Evolutionary conservation across 1,140 invertebrate genomes (phyloP).

Genomic region (Riptortus pedestris): DNA sequence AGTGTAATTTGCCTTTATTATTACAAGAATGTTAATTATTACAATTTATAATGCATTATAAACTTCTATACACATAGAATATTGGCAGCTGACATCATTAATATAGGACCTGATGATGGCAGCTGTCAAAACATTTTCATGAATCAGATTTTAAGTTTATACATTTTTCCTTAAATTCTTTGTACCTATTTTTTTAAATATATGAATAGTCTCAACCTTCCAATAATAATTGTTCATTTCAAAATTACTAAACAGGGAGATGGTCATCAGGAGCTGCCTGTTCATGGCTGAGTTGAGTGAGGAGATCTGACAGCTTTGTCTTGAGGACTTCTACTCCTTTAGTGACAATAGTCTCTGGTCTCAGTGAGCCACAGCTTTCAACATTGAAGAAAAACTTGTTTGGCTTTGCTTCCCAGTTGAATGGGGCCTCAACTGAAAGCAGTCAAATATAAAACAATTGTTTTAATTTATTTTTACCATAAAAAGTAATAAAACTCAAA

Average conservation of each 20-base stretch:
- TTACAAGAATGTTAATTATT: no score
- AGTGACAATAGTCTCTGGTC: slow-evolving; percentile 93
- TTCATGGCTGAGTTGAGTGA: slow-evolving; percentile 83
- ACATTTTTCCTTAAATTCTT: no score
- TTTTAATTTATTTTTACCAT: neutral
- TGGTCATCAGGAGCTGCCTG: slow-evolving; percentile 35
- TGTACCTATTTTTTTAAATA: no score
- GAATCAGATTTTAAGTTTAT: no score
- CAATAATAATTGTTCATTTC: no score
- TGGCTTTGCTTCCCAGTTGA: slow-evolving; percentile 85
- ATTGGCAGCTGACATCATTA: no score
- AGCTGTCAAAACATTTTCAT: no score
- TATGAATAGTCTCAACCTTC: no score
- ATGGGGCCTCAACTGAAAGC: slow-evolving; percentile 74
- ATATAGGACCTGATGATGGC: no score
- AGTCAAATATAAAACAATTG: slow-evolving; percentile 29
- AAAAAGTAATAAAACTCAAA: neutral
- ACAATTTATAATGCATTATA: no score
- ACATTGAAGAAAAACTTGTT: slow-evolving; percentile 98
- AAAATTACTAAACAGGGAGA: neutral
- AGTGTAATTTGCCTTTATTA: no score
- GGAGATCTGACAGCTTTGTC: slow-evolving; percentile 91
- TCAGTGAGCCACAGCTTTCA: slow-evolving; percentile 85
- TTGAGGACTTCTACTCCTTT: slow-evolving; percentile 88
- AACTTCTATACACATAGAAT: no score